Evolutionary conservation across 2,888 invertebrate species (phyloP), one percentile per base, ranked within the genome.

Genomic region (Stegophylla sp.): DNA sequence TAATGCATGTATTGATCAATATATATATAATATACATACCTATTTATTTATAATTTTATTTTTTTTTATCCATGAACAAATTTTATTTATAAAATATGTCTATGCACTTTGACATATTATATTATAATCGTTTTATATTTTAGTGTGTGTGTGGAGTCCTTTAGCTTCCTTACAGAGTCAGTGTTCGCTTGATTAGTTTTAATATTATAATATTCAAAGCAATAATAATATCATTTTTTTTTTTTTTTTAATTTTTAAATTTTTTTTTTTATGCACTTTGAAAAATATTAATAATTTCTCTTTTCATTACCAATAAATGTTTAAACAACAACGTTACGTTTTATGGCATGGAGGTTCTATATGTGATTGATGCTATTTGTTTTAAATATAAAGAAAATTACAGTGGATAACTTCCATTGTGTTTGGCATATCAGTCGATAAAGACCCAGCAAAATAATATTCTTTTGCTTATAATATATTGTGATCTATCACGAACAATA

Each of bases 131-230:
- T 74, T 34, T 74, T 72, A 45, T 61, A 74, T 9, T 13, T 73
- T 75, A 64, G 64, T 41, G 51, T 75, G 75, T 75, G 75, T 75
- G 75, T 75, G 75, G 64, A 75, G 64, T 75, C 74, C 34, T 74
- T 64, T 75, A 53, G 75, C 51, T 75, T 63, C 17, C 23, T 63
- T 41, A 9, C 41, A 51, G 15, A 63, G 17, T 51, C 75, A 74
- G 74, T 51, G 34, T 63, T 63, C 12, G 75, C 75, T 75, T 75
- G 51, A 75, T 75, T 75, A 75, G 75, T 75, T 34, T 64, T 51
- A 51, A 41, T 64, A 75, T n/a, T 41, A 69, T 20, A 75, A 23
- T 41, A 69, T 20, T 69, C 23, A 48, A 77, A 79, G 48, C 69
- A 79, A 79, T 71, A 79, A 79, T 71, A 79, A 79, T 71, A 79